A percentile compares a stretch with the other conserved stretches of the same genome.
phyloP scores from a whole-genome alignment of 2,888 invertebrate species.

The Papilio elwesi region DNA sequence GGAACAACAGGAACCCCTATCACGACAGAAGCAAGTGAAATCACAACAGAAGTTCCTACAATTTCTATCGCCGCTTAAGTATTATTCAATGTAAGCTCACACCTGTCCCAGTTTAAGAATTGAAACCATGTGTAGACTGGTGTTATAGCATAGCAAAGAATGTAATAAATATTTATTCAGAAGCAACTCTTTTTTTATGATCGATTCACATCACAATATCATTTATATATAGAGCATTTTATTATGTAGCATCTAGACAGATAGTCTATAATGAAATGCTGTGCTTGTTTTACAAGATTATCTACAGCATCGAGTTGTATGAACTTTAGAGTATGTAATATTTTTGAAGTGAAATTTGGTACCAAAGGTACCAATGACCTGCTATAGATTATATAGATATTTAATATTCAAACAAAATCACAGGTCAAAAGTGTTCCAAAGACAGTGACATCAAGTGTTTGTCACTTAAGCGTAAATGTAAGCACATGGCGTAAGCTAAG shows the following conservation, averaged over 20 bases:
- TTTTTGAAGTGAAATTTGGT: too few relatives aligned
- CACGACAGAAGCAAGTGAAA: neutral
- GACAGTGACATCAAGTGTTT: too few relatives aligned
- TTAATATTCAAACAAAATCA: too few relatives aligned
- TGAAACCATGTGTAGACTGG: neutral
- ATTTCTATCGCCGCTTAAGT: neutral
- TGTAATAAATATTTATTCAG: slow-evolving; percentile 23
- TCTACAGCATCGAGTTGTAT: neutral
- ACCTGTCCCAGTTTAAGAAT: neutral
- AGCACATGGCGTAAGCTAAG: too few relatives aligned
- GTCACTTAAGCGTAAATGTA: too few relatives aligned
- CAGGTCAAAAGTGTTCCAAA: too few relatives aligned
- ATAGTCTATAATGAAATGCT: neutral
- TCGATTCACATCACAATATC: too few relatives aligned
- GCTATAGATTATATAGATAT: too few relatives aligned
- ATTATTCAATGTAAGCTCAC: neutral
- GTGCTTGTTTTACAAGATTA: neutral
- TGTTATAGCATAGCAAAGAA: neutral
- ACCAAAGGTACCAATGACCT: too few relatives aligned
- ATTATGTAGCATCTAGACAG: neutral
- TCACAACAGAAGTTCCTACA: neutral
- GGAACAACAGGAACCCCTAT: neutral
- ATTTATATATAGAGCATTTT: neutral
- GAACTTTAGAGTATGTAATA: neutral
- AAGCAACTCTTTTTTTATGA: neutral